Percentiles rank a stretch among this genome's conserved stretches.
Evolutionary conservation across 2,888 invertebrate genomes (phyloP).

Genomic region (Spicauda simplicius): DNA sequence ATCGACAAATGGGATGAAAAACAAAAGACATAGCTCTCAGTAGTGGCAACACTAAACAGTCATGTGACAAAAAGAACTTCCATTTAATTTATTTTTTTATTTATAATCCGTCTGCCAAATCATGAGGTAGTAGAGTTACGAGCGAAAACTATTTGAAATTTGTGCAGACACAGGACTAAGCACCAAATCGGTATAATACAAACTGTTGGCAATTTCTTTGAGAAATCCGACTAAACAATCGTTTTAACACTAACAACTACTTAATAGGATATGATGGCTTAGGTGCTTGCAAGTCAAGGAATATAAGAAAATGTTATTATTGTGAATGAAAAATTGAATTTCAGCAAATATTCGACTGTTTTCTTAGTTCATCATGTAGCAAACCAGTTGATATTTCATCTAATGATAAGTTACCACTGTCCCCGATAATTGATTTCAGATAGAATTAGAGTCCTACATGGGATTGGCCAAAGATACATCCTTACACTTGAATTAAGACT

Average conservation of each 20-base stretch:
- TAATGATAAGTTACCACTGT: too few relatives aligned
- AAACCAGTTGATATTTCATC: too few relatives aligned
- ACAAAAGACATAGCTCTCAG: constrained; percentile 12
- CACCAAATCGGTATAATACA: constrained; percentile 34
- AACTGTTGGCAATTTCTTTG: constrained; percentile 23
- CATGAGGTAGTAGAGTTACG: constrained; percentile 75
- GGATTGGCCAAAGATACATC: too few relatives aligned
- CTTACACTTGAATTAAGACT: too few relatives aligned
- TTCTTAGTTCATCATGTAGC: too few relatives aligned
- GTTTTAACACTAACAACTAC: constrained; percentile 21
- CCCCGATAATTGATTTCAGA: too few relatives aligned
- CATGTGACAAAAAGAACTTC: constrained; percentile 38
- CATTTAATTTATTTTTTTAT: constrained; percentile 41
- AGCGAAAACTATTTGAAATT: constrained; percentile 25
- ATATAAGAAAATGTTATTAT: constrained; percentile 15
- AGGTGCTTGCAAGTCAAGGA: constrained; percentile 3
- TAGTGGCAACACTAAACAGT: constrained; percentile 40
- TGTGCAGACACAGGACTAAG: constrained; percentile 29
- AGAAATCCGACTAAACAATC: constrained; percentile 16
- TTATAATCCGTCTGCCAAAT: constrained; percentile 71
- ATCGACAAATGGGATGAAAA: background rate
- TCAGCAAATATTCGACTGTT: background rate
- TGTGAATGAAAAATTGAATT: constrained; percentile 14
- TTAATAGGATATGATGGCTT: constrained; percentile 12
- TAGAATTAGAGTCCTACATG: too few relatives aligned